Percentiles rank a stretch among this genome's conserved stretches.
These are phyloP conservation scores for Bufo gargarizans DNA, from an alignment of 2,113 vertebrate genomes.

Conservation along the genomic window DNA sequence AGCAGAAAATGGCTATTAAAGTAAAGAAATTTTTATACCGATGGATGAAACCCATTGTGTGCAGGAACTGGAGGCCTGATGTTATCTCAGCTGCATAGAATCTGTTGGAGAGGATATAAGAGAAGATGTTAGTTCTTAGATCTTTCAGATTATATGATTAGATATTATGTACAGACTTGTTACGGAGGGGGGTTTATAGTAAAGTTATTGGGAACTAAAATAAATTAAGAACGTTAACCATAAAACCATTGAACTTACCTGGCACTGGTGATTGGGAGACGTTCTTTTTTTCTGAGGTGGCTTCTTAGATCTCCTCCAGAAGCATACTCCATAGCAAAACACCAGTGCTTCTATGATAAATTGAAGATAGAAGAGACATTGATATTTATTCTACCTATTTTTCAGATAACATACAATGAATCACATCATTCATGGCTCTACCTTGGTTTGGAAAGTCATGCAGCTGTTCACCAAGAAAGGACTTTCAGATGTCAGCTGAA, in stretches of 20 bases:
- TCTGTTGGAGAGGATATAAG: not conserved
- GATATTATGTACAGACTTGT: too few relatives aligned
- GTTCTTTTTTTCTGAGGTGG: not conserved
- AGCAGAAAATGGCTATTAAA: too few relatives aligned
- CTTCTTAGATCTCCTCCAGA: not conserved
- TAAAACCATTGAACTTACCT: not conserved
- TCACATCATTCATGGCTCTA: not conserved
- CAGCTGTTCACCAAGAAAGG: not conserved
- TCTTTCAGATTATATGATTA: too few relatives aligned
- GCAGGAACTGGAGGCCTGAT: conserved; percentile 7
- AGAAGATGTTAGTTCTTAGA: too few relatives aligned
- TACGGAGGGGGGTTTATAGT: not conserved
- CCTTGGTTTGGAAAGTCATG: not conserved
- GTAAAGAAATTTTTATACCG: too few relatives aligned
- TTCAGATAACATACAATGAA: not conserved
- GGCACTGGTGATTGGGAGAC: not conserved
- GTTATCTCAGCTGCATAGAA: not conserved
- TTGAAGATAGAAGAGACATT: not conserved
- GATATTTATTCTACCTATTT: not conserved
- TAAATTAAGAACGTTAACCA: not conserved
- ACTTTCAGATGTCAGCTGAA: not conserved
- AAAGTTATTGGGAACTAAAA: not conserved
- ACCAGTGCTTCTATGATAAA: not conserved
- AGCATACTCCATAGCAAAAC: not conserved
- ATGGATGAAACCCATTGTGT: not conserved